Base-by-base conservation (phyloP, 2,797 vertebrate genomes). In the Parambassis ranga region DNA sequence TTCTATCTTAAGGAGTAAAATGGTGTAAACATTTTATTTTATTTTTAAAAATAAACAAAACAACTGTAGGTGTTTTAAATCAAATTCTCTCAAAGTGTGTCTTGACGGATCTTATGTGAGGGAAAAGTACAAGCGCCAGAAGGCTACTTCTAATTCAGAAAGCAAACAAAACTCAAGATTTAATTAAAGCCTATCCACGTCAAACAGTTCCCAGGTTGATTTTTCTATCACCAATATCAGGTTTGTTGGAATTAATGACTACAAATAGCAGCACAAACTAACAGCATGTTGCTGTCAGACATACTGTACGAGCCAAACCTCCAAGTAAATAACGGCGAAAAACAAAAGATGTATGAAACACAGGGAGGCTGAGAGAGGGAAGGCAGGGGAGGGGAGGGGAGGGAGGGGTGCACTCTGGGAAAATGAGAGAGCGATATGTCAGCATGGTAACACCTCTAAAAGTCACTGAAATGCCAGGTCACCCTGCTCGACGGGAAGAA, bases 391-490 rank as follows among this genome's bases (percentile, higher is more conserved):
- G 8, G 30, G 7, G 16, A 1, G 22, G 8, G 10, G 15, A n/a
- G 15, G 19, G 33, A 39, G 18, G 22, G 57, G 46, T 15, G 26
- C 13, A 52, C 61, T 72, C 55, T 71, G 71, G 60, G 75, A 76
- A 82, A 79, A 87, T 79, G 77, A 82, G 78, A 76, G 78, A 66
- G 77, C 78, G 84, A 85, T 88, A 82, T 91, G 90, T 88, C 81
- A 87, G 68, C 67, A 31, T 78, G 84, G 87, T 82, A 87, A 85
- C 91, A 88, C 89, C 87, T 91, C 83, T 85, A 93, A 93, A 93
- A 93, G 92, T 92, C 92, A 93, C 71, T 31, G 85, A 92, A 93
- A 93, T 93, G 92, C 89, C 91, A 93, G 91, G 91, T 93, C 91
- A 90, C 78, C 57, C 74, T 78, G 79, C 85, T 88, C 81, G 60